phyloP scores from a whole-genome alignment of 2,113 vertebrate species.

The Rhombomys opimus region DNA sequence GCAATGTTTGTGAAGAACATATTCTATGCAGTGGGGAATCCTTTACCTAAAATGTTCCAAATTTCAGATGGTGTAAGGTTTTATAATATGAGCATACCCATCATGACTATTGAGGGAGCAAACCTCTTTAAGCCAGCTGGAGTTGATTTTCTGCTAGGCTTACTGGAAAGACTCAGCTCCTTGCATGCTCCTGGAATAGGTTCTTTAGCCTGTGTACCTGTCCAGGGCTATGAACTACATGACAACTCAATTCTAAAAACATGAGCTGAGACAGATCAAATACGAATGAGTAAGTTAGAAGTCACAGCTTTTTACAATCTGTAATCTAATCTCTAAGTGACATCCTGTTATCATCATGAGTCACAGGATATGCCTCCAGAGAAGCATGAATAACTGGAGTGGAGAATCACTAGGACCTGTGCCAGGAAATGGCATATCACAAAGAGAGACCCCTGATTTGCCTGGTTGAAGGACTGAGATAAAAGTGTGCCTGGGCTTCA shows the following conservation, averaged over 20 bases:
- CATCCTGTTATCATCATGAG: not conserved
- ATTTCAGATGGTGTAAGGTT: not conserved
- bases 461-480: not conserved
- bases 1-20: not conserved
- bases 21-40: not conserved
- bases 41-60: not conserved
- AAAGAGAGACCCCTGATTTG: not conserved
- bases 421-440: not conserved
- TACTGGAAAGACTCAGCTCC: not conserved
- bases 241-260: not conserved
- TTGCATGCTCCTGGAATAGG: not conserved
- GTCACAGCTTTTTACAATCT: not conserved
- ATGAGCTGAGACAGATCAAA: not conserved
- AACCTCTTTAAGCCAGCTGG: not conserved
- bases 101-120: not conserved
- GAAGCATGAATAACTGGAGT: not conserved
- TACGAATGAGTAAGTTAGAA: not conserved
- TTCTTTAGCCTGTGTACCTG: not conserved
- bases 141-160: not conserved
- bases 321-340: not conserved
- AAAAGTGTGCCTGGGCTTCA: not conserved
- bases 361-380: not conserved
- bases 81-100: not conserved
- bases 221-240: not conserved
- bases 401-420: not conserved